Base-by-base conservation (phyloP, 2,888 invertebrate species). In the Dasysyrphus tricinctus region DNA sequence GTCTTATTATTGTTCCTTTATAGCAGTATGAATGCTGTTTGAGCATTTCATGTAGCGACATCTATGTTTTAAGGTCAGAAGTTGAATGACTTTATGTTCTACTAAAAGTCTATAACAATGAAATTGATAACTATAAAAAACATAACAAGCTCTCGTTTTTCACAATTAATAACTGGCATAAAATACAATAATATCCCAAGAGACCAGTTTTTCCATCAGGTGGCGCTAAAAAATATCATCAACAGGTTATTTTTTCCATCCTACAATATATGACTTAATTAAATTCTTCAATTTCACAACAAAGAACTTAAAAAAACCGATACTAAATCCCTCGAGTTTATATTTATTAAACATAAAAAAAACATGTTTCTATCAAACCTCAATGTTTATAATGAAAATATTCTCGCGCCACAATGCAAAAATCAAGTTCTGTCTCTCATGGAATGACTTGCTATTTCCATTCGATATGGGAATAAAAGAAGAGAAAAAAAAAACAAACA, bases 281-380 rank as follows among this genome's bases (percentile, higher is more conserved):
- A 32, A 65, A 63, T 77, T 77, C 76, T 42, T 34, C 51, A 76
- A 80, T 74, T 81, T 81, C 69, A 49, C 81, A 85, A 81, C 77
- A 80, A 80, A 80, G 85, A 80, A 80, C 73, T 32, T 44, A 11
- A 63, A 70, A 63, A 70, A 63, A 54, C 24, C 42, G 32, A 54
- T 39, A 69, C 54, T 24, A 39, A 69, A 54, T 57, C 72, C 72
- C 44, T 19, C 1, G 57, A 32, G 57, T 44, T 72, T n/a, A 32
- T 34, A 24, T 32, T 12, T 49, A n/a, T 7, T 37, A 1, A 47
- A 37, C 73, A 1, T 8, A 73, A 54, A 14, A 65, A 79, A 84
- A 85, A 78, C 85, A 78, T 81, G 85, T 85, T 81, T 80, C 39
- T 56, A 76, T 80, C 81, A 74, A 74, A 70, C 69, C 81, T 74